These are phyloP conservation scores for Drosophila kikkawai DNA, from an alignment of 1,140 invertebrate species.

Conservation along the genomic window DNA sequence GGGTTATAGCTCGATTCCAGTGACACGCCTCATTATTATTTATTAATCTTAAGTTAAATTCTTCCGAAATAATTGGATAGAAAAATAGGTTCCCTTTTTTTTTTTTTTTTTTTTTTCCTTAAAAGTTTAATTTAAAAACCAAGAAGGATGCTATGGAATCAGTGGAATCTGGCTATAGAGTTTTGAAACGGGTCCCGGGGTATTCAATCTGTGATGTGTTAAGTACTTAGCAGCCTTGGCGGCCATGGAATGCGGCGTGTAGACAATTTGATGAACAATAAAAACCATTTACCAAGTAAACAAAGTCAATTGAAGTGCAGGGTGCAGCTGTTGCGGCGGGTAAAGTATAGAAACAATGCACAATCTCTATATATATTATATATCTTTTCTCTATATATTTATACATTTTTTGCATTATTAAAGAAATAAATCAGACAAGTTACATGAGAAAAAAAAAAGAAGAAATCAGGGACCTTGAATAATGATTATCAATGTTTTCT, in stretches of 20 bases:
- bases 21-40: neutral
- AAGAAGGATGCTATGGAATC: neutral
- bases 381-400: neutral
- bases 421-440: constrained; percentile 12
- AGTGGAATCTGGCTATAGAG: constrained; percentile 4
- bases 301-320: constrained; percentile 46
- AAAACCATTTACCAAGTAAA: constrained; percentile 51
- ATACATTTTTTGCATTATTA: constrained; percentile 17
- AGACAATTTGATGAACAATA: constrained; percentile 31
- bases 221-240: constrained; percentile 76
- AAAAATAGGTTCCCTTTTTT: neutral
- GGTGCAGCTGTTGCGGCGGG: neutral
- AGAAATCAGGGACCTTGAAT: no score
- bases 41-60: neutral
- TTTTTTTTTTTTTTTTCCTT: neutral
- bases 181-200: constrained; percentile 7
- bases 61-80: neutral
- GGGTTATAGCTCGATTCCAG: constrained; percentile 7
- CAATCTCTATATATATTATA: neutral
- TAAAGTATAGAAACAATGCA: neutral
- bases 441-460: neutral
- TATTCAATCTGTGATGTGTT: constrained; percentile 78
- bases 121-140: neutral
- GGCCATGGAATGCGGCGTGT: constrained; percentile 60
- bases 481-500: no score